These are phyloP conservation scores for Aleadryas rufinucha DNA, from an alignment of 2,113 vertebrate species.

Conservation along the genomic window DNA sequence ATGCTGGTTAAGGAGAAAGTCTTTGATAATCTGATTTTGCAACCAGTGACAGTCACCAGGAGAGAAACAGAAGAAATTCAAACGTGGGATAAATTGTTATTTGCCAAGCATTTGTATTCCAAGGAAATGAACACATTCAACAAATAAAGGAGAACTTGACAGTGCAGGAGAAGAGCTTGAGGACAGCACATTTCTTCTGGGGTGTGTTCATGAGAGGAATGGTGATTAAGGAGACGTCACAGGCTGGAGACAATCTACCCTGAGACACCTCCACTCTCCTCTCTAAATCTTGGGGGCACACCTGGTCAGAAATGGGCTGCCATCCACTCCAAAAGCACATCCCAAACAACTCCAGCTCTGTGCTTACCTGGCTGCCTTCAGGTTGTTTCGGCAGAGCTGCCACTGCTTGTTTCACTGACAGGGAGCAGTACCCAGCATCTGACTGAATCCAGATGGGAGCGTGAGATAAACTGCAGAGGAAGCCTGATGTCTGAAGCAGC, in stretches of 20 bases:
- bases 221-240: not conserved
- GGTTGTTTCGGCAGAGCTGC: not conserved
- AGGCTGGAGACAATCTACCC: not conserved
- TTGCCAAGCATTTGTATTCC: not conserved
- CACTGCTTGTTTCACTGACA: not conserved
- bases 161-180: not conserved
- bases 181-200: rapidly evolving
- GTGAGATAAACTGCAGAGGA: not conserved
- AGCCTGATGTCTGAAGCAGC: not conserved
- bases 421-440: not conserved
- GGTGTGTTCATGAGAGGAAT: not conserved
- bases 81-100: not conserved
- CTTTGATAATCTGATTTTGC: not conserved
- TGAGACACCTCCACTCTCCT: not conserved
- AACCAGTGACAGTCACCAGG: not conserved
- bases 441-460: not conserved
- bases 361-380: not conserved
- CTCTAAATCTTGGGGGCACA: not conserved
- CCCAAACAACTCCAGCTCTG: not conserved
- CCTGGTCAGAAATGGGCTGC: not conserved
- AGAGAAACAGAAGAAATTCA: not conserved
- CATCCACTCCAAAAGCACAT: not conserved
- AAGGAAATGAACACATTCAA: not conserved
- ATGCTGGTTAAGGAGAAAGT: not conserved
- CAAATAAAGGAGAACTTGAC: not conserved